Percentiles rank a stretch among this genome's conserved stretches.
These are phyloP conservation scores for Lydus trimaculatus DNA, from an alignment of 2,888 invertebrate species.

Conservation along the genomic window DNA sequence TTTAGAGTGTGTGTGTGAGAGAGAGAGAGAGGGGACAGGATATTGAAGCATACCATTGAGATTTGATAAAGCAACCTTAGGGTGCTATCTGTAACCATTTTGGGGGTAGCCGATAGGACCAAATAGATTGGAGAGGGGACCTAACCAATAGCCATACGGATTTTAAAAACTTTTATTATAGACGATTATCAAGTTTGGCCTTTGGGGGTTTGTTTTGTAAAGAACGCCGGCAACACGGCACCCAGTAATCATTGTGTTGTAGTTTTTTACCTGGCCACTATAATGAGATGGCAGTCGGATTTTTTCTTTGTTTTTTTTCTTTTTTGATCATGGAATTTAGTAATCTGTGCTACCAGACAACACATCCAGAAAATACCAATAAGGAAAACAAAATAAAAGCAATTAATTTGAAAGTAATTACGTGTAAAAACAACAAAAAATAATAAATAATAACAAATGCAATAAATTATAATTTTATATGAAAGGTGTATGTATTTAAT, in stretches of 20 bases:
- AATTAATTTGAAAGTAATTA: neutral
- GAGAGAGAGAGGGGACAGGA: slow-evolving; percentile 34
- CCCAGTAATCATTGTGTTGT: neutral
- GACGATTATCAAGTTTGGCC: slow-evolving; percentile 40
- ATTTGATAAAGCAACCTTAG: slow-evolving; percentile 42
- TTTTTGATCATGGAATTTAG: neutral
- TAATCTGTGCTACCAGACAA: neutral
- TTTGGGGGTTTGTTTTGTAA: slow-evolving; percentile 33
- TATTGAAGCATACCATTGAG: slow-evolving; percentile 43
- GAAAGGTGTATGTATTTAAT: slow-evolving; percentile 48
- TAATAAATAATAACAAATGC: slow-evolving; percentile 12
- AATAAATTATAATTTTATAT: slow-evolving; percentile 47
- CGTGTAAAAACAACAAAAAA: neutral
- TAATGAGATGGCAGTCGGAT: neutral
- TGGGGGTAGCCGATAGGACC: slow-evolving; percentile 53
- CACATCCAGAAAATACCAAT: too few species aligned
- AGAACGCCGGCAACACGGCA: slow-evolving; percentile 16
- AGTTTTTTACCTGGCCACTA: neutral
- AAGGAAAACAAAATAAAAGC: neutral
- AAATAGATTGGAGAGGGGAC: slow-evolving; percentile 49
- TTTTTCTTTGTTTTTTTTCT: too few species aligned
- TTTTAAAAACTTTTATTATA: slow-evolving; percentile 49
- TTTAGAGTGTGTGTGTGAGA: slow-evolving; percentile 5
- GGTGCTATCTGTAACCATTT: slow-evolving; percentile 50
- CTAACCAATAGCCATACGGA: slow-evolving; percentile 53